Percentiles rank a stretch among this genome's conserved stretches.
Evolutionary conservation across 2,797 vertebrate species (phyloP).

Genomic region (Phoebastria nigripes): DNA sequence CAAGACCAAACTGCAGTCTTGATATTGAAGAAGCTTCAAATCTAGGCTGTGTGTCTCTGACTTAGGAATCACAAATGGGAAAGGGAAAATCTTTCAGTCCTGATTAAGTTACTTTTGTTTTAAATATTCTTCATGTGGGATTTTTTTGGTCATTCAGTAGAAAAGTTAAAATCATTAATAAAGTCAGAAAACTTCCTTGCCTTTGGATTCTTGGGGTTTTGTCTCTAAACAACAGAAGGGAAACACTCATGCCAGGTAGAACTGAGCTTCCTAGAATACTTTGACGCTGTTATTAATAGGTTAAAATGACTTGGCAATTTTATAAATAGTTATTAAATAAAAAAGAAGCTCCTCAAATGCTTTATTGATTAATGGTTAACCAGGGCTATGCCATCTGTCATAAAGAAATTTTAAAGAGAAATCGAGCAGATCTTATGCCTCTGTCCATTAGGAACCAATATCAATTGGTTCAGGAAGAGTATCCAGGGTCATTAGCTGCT

Average conservation of each 20-base stretch:
- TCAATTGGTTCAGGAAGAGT: not conserved
- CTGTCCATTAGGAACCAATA: not conserved
- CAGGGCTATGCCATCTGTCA: slow-evolving; percentile 4
- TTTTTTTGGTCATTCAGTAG: not conserved
- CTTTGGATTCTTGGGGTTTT: not conserved
- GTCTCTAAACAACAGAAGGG: not conserved
- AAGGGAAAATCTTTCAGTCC: not conserved
- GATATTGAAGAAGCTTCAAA: not conserved
- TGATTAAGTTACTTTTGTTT: not conserved
- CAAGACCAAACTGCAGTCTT: not conserved
- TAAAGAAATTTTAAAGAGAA: slow-evolving; percentile 20
- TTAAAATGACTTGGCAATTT: not conserved
- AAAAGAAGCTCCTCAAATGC: not conserved
- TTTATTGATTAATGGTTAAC: slow-evolving; percentile 16
- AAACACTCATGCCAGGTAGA: not conserved
- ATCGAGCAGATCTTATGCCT: not conserved
- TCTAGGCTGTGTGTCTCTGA: not conserved
- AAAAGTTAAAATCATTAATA: not conserved
- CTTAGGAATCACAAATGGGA: not conserved
- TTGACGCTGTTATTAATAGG: not conserved
- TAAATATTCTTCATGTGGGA: not conserved
- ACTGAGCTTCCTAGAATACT: not conserved
- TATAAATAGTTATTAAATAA: not conserved
- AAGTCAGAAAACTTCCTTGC: not conserved
- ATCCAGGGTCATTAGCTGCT: not conserved